These are phyloP conservation scores for Beroe forskalii DNA, from an alignment of 37 sponge, comb jelly and placozoan species.

Conservation along the genomic window DNA sequence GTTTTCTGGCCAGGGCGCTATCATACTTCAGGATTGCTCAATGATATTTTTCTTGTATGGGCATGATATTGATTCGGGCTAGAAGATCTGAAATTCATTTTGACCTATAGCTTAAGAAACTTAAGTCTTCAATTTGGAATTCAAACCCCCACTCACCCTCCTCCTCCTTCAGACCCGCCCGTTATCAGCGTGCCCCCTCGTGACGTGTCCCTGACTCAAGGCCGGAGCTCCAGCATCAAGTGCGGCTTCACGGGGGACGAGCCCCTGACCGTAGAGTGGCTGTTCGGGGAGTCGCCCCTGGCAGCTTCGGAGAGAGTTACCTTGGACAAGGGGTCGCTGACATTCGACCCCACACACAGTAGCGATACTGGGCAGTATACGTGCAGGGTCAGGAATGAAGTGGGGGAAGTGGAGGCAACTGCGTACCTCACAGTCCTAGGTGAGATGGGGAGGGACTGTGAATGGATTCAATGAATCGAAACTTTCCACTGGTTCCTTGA, in stretches of 20 bases:
- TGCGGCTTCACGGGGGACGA: slow-evolving; percentile 52
- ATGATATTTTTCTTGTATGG: no score
- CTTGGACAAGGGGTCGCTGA: not conserved
- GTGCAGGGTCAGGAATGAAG: slow-evolving; percentile 44
- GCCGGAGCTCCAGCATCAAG: slow-evolving; percentile 25
- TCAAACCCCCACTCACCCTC: not conserved
- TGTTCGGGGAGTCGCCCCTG: no score
- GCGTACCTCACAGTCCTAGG: not conserved
- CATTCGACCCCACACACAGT: not conserved
- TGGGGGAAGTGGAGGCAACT: not conserved
- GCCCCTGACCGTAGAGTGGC: slow-evolving; percentile 10
- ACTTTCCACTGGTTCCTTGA: no score
- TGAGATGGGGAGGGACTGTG: no score
- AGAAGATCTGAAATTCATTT: not conserved
- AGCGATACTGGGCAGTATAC: not conserved
- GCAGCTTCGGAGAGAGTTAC: no score
- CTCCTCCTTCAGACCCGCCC: slow-evolving; percentile 1
- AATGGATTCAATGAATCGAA: no score
- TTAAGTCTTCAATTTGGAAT: no score
- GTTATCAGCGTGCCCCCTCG: slow-evolving; percentile 14
- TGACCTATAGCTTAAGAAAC: not conserved
- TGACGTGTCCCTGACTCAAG: slow-evolving; percentile 1
- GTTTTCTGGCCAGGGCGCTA: no score
- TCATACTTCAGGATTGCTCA: no score
- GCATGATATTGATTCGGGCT: no score